These are phyloP conservation scores for Onychomys arenicola DNA, from an alignment of 2,797 vertebrate genomes.

Conservation along the genomic window DNA sequence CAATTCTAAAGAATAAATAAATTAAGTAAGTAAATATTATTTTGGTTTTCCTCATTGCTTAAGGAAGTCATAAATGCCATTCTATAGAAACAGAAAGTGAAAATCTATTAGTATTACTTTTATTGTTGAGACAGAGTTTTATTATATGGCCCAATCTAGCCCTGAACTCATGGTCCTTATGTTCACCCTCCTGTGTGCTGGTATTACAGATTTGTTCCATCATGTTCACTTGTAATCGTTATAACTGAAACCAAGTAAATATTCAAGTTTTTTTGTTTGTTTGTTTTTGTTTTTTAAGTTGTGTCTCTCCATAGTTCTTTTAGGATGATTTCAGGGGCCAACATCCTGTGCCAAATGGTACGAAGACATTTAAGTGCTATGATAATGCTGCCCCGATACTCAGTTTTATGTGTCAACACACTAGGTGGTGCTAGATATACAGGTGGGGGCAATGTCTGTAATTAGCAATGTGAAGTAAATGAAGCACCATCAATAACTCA, in stretches of 20 bases:
- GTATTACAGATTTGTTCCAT: background rate
- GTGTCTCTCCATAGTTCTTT: background rate
- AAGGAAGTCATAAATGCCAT: background rate
- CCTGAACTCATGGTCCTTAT: background rate
- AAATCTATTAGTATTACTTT: background rate
- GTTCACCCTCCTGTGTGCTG: background rate
- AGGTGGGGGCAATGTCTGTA: background rate
- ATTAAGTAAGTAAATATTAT: background rate
- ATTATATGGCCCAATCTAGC: background rate
- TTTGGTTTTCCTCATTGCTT: background rate
- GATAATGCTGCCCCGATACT: background rate
- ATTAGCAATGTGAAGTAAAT: conserved; percentile 17
- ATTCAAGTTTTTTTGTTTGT: no score
- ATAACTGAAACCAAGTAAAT: background rate
- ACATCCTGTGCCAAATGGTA: background rate
- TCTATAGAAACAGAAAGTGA: background rate
- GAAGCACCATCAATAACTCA: background rate
- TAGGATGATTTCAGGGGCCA: background rate
- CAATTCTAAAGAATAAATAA: background rate
- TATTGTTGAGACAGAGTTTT: background rate
- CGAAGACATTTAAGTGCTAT: background rate
- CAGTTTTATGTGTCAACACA: background rate
- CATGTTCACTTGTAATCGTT: background rate
- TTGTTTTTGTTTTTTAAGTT: background rate
- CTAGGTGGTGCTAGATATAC: background rate